phyloP scores from a whole-genome alignment of 2,888 invertebrate species.

The Amiota minor region DNA sequence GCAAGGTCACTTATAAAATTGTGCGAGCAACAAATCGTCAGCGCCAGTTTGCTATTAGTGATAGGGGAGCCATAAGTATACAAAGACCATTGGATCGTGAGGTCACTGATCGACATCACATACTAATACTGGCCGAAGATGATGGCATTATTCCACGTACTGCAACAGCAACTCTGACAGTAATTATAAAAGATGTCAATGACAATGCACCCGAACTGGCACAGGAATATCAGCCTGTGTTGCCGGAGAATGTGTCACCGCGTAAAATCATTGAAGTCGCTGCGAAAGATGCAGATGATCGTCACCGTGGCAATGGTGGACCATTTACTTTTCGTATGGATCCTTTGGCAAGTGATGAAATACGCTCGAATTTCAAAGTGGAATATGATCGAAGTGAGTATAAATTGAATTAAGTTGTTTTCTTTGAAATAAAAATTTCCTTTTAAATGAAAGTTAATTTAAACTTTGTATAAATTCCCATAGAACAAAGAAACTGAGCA shows the following conservation, averaged over 20 bases:
- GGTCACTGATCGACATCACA: slow-evolving; percentile 92
- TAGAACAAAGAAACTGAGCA: neutral
- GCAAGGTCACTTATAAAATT: slow-evolving; percentile 89
- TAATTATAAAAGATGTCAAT: slow-evolving; percentile 94
- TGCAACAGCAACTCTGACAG: slow-evolving; percentile 92
- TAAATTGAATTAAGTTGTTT: neutral
- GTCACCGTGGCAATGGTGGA: slow-evolving; percentile 93
- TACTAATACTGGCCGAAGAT: slow-evolving; percentile 94
- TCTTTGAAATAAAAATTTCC: neutral
- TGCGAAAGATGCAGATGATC: slow-evolving; percentile 92
- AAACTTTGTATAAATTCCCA: slow-evolving; percentile 7
- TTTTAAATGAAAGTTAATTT: neutral
- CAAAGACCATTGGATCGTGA: slow-evolving; percentile 93
- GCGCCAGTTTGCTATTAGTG: slow-evolving; percentile 93
- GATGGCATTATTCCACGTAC: slow-evolving; percentile 93
- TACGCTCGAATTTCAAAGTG: slow-evolving; percentile 93
- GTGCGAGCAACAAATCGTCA: slow-evolving; percentile 92
- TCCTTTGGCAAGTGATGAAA: slow-evolving; percentile 92
- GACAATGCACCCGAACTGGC: slow-evolving; percentile 94
- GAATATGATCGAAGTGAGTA: slow-evolving; percentile 93
- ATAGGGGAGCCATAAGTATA: slow-evolving; percentile 94
- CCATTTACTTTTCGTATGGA: slow-evolving; percentile 94
- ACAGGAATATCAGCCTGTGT: slow-evolving; percentile 90
- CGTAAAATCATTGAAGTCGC: slow-evolving; percentile 92
- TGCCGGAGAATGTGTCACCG: slow-evolving; percentile 92